A percentile compares a stretch with the other conserved stretches of the same genome.
Evolutionary conservation across 2,888 invertebrate genomes (phyloP).

Genomic region (Plagiodera versicolora): DNA sequence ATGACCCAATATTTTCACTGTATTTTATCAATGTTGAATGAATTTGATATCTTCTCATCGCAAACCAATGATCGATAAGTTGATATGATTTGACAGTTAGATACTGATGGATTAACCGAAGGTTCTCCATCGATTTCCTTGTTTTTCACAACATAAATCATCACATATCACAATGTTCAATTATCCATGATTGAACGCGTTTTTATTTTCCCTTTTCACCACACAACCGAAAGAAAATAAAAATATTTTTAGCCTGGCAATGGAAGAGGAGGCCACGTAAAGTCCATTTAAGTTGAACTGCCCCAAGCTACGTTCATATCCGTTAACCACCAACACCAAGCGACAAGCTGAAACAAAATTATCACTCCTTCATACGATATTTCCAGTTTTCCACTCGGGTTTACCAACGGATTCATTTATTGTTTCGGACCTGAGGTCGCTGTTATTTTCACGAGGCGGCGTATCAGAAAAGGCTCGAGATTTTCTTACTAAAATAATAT

Average conservation of each 20-base stretch:
- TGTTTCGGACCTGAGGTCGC: neutral
- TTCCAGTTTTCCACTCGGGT: conserved; percentile 3
- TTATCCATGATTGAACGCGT: neutral
- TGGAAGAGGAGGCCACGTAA: conserved; percentile 1
- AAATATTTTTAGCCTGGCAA: neutral
- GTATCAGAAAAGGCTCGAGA: conserved; percentile 20
- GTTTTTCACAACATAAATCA: neutral
- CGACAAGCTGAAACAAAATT: conserved; percentile 5
- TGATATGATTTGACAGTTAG: too few species aligned
- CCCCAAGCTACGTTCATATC: conserved; percentile 7
- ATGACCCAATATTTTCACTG: too few species aligned
- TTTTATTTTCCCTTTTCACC: neutral
- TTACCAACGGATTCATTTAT: neutral
- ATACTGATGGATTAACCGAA: too few species aligned
- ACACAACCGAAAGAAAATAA: neutral
- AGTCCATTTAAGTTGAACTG: conserved; percentile 4
- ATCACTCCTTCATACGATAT: conserved; percentile 9
- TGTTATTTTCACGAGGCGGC: neutral
- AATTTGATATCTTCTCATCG: too few species aligned
- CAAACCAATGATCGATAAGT: too few species aligned
- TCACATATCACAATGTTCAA: neutral
- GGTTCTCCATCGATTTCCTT: too few species aligned
- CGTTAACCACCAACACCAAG: conserved; percentile 5
- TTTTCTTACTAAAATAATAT: conserved; percentile 27
- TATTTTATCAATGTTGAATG: too few species aligned